A percentile compares a stretch with the other conserved stretches of the same genome.
Evolutionary conservation across 2,888 invertebrate species (phyloP).

Genomic region (Melinaea marsaeus): DNA sequence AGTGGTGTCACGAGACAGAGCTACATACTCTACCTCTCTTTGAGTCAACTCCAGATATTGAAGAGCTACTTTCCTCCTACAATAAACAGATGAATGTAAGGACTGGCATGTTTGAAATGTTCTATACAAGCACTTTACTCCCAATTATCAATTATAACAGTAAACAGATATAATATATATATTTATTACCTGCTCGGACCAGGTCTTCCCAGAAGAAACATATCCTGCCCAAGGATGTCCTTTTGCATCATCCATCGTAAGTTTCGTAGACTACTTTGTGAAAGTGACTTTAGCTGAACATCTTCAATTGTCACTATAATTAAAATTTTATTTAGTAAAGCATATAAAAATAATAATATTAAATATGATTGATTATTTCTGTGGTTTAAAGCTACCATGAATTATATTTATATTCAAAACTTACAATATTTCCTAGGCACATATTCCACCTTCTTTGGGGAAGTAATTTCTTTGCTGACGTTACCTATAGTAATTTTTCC

Average conservation of each 20-base stretch:
- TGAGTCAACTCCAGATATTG: slow-evolving; percentile 93
- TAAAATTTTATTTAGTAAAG: not conserved
- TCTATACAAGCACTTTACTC: too few species aligned
- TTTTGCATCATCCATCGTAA: slow-evolving; percentile 98
- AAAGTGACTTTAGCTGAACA: slow-evolving; percentile 76
- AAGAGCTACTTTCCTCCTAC: slow-evolving; percentile 87
- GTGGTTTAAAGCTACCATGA: slow-evolving; percentile 11
- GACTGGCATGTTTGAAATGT: not conserved
- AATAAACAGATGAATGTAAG: slow-evolving; percentile 11
- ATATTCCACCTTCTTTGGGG: slow-evolving; percentile 84
- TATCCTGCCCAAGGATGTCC: slow-evolving; percentile 94
- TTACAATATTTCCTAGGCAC: slow-evolving; percentile 91
- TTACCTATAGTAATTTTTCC: slow-evolving; percentile 85
- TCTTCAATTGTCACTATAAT: slow-evolving; percentile 63
- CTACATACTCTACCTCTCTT: slow-evolving; percentile 94
- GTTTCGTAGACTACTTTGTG: slow-evolving; percentile 87
- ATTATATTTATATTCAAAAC: slow-evolving; percentile 77
- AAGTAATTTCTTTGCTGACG: slow-evolving; percentile 78
- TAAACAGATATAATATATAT: not conserved
- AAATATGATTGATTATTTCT: not conserved
- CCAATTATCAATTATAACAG: not conserved
- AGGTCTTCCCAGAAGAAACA: slow-evolving; percentile 95
- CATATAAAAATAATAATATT: not conserved
- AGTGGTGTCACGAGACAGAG: slow-evolving; percentile 96
- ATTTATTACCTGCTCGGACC: slow-evolving; percentile 80